Percentiles rank a stretch among this genome's conserved stretches.
Conservation (phyloP, 2,888 invertebrate species). For the Brenthis ino region DNA sequence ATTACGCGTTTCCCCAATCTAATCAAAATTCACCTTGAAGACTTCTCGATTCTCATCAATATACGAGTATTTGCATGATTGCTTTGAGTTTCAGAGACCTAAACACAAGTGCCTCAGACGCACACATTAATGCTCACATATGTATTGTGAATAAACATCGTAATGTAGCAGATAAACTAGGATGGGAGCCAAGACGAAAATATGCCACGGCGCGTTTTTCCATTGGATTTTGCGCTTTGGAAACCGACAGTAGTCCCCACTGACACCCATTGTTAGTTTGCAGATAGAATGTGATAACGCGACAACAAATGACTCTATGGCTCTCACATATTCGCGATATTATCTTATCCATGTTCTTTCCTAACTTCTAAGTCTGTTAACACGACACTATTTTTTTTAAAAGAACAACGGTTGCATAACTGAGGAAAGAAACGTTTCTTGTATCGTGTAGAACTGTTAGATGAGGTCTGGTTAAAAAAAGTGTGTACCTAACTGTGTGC, state of each 20-base stretch:
- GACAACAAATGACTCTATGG: conserved; percentile 41
- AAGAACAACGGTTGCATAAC: conserved; percentile 42
- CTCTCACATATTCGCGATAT: conserved; percentile 25
- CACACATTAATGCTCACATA: conserved; percentile 79
- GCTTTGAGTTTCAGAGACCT: conserved; percentile 48
- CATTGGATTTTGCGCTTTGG: conserved; percentile 80
- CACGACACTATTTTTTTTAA: conserved; percentile 35
- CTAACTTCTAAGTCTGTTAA: conserved; percentile 38
- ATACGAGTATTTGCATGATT: conserved; percentile 36
- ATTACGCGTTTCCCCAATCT: conserved; percentile 24
- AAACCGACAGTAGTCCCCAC: conserved; percentile 71
- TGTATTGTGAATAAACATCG: conserved; percentile 83
- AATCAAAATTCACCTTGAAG: conserved; percentile 34
- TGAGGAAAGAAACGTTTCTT: conserved; percentile 31
- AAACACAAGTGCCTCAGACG: conserved; percentile 72
- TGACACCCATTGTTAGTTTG: conserved; percentile 65
- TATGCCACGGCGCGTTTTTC: conserved; percentile 82
- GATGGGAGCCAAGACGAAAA: conserved; percentile 83
- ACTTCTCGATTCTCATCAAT: conserved; percentile 37
- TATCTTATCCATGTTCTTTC: conserved; percentile 25
- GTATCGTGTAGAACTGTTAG: conserved; percentile 26
- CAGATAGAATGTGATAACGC: conserved; percentile 61
- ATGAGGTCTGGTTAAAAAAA: conserved; percentile 34
- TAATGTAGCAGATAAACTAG: conserved; percentile 83
- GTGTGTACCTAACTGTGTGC: conserved; percentile 60